Evolutionary conservation across 35 echinoderm and acorn worm genomes (phyloP), one percentile per base, ranked within the genome.

Genomic region (Heliocidaris tuberculata): DNA sequence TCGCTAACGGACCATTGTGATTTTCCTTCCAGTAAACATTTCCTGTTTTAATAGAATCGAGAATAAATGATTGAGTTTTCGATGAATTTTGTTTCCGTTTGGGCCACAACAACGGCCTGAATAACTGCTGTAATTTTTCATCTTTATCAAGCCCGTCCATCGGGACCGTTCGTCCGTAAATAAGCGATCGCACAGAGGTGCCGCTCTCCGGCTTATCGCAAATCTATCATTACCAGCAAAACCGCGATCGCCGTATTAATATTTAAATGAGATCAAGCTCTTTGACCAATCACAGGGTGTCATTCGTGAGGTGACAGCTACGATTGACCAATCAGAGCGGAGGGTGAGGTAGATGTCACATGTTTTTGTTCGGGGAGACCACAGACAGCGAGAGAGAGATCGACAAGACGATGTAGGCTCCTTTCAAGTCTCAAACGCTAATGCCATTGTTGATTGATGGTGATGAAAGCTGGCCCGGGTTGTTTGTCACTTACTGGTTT

Each of bases 21-120:
- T 47, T 89, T 24, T 89, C 87, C 87, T 48, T 89, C 19, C 87
- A 89, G 87, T 89, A 89, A 89, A 89, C 87, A 89, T 48, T 89
- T 89, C 87, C 87, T 89, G 87, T 48, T 89, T 89, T 89, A 89
- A 89, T 89, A 89, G 87, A 89, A 89, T 89, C 87, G 32, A 89
- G 65, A 89, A 89, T 89, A 89, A 89, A 89, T 89, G 87, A 89
- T 89, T 89, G 87, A 89, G 47, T 89, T 78, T 89, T 89, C 87
- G 87, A 48, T 89, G 87, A 89, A 89, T 89, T 89, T 89, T 48
- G 87, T 89, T 89, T 89, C 87, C 87, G 87, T 89, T 89, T 89
- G 47, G 65, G 31, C 16, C 87, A 30, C 87, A 42, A 47, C 87
- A 89, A 32, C 87, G 65, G 65, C 7, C 47, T 89, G 47, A 89